Base-by-base conservation (phyloP, 2,888 invertebrate genomes). In the Hypena proboscidalis region DNA sequence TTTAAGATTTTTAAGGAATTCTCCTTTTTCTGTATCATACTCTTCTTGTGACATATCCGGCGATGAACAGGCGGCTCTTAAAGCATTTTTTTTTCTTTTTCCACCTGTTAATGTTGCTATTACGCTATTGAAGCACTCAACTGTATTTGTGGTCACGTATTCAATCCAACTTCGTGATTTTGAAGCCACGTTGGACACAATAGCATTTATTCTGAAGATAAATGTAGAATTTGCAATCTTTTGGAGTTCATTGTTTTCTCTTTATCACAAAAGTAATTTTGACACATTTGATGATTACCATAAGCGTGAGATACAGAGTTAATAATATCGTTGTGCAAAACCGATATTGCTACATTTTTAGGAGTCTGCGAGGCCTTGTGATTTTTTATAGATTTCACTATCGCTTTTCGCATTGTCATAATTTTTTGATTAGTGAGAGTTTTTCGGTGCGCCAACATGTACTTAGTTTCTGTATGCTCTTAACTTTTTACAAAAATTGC, bases 61-160 rank as follows among this genome's bases (percentile, higher is more conserved):
- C n/a, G n/a, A n/a, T n/a, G n/a, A n/a, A n/a, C n/a, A n/a, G n/a
- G n/a, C n/a, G n/a, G n/a, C 42, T 38, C 46, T 58, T 35, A 51
- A 29, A 3, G 64, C 25, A 51, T 60, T 70, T 49, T 80, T 75
- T 4, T 71, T 61, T 39, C 73, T 39, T 60, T 77, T 80, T 3
- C 75, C 79, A 2, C 72, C 70, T 9, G 67, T 57, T 42, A 61
- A 69, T 55, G 72, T 71, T 3, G 69, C 66, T 3, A 75, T 58
- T 3, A 70, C 48, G 8, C 55, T 58, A 37, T 74, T 72, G 32
- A 60, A 77, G 2, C 32, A 8, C 43, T 76, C 74, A 1, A 72
- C 70, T 4, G 34, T 26, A 44, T 74, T 72, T 22, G 58, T 77
- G 31, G 63, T 50, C 3, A 67, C 58, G 27, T 71, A 46, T 34